phyloP scores from a whole-genome alignment of 2,888 invertebrate species.

The Bhutanitis thaidina region DNA sequence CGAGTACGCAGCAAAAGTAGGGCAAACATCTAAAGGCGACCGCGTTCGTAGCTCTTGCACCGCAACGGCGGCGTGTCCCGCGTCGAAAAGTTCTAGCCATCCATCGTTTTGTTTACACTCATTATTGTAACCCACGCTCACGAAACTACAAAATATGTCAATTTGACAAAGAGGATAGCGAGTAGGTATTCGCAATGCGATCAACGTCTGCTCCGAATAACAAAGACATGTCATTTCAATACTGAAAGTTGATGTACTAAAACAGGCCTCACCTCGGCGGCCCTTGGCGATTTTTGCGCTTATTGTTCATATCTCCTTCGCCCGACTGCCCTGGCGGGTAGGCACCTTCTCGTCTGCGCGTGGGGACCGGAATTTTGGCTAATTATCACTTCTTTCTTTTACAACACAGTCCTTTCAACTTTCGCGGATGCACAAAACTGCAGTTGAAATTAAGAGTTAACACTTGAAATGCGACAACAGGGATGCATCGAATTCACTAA shows the following conservation, averaged over 20 bases:
- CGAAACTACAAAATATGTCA: slow-evolving; percentile 49
- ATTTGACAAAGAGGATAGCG: slow-evolving; percentile 47
- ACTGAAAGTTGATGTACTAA: slow-evolving; percentile 53
- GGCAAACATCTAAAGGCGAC: slow-evolving; percentile 68
- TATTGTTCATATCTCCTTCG: slow-evolving; percentile 87
- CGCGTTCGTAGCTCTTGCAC: slow-evolving; percentile 46
- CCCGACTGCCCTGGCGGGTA: slow-evolving; percentile 84
- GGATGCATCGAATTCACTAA: slow-evolving; percentile 73
- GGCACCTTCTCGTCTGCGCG: slow-evolving; percentile 89
- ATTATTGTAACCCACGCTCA: slow-evolving; percentile 41
- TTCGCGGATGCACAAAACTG: slow-evolving; percentile 80
- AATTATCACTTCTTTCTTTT: slow-evolving; percentile 78
- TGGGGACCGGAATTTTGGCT: slow-evolving; percentile 92
- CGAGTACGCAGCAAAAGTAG: slow-evolving; percentile 71
- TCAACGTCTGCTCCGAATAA: slow-evolving; percentile 52
- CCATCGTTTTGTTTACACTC: slow-evolving; percentile 64
- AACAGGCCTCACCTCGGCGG: slow-evolving; percentile 82
- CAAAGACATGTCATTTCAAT: slow-evolving; percentile 71
- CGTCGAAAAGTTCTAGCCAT: slow-evolving; percentile 42
- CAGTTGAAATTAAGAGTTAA: slow-evolving; percentile 75
- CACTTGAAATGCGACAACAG: slow-evolving; percentile 73
- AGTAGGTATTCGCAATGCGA: slow-evolving; percentile 48
- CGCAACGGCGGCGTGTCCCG: slow-evolving; percentile 47
- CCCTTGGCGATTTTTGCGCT: slow-evolving; percentile 91
- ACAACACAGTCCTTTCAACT: slow-evolving; percentile 81